Evolutionary conservation across 2,113 vertebrate genomes (phyloP).

Genomic region (Amblyornis subalaris): DNA sequence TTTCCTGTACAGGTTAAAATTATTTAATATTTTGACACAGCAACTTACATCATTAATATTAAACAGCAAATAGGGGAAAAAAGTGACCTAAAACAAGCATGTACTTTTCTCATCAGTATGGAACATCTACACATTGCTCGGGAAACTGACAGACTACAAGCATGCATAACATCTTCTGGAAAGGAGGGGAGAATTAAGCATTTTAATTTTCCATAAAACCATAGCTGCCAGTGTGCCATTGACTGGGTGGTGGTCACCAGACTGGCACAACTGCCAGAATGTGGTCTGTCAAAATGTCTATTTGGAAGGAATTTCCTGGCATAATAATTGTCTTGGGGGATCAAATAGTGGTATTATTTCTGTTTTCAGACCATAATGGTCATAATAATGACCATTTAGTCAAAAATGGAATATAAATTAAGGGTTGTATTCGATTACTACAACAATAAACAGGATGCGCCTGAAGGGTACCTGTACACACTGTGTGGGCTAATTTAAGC

Average conservation of each 20-base stretch:
- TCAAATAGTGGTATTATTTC: not conserved
- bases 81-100: not conserved
- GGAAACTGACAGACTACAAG: not conserved
- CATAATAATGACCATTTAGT: not conserved
- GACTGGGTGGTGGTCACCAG: not conserved
- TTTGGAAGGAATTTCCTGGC: not conserved
- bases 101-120: not conserved
- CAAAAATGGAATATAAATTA: not conserved
- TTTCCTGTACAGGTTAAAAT: not conserved
- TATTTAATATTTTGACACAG: slow-evolving; percentile 42
- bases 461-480: no score
- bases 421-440: not conserved
- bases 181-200: not conserved
- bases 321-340: not conserved
- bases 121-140: not conserved
- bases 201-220: not conserved
- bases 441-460: not conserved
- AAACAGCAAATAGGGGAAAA: not conserved
- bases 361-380: not conserved
- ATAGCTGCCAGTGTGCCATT: not conserved
- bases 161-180: not conserved
- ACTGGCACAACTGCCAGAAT: not conserved
- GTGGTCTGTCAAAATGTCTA: not conserved
- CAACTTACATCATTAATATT: slow-evolving; percentile 42
- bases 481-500: not conserved